Evolutionary conservation across 2,888 invertebrate genomes (phyloP), one percentile per base, ranked within the genome.

Genomic region (Apamea epomidion): DNA sequence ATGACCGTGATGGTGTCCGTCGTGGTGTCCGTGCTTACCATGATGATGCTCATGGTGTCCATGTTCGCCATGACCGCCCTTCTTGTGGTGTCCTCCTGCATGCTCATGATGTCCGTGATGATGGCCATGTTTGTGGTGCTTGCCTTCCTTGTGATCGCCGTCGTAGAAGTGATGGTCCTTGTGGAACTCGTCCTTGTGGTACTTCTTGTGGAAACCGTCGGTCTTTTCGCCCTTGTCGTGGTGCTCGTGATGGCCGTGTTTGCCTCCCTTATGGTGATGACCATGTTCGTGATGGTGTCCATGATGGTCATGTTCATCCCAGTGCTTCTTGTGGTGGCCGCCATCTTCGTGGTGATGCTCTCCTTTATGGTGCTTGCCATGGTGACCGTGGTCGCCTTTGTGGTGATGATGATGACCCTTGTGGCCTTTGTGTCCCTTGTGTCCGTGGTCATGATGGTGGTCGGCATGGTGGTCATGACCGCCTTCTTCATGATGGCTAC

Each of bases 81-180:
- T 96, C 92, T 96, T 96, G 93, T 96, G 96, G 70, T 94, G 93
- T 51, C 94, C 96, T 76, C 93, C 96, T 8, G 96, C 90, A 72
- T 96, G 90, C 7, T 94, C 95, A 68, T 96, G 96, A 81, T 96
- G 96, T 70, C 95, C 96, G 84, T 96, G 95, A 83, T 96, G 96
- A 60, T 96, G 88, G 0, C 96, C 96, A 62, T 96, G 95, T 81
- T 96, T 96, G 87, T 96, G 96, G 70, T 96, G 96, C 88, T 96
- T 96, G 91, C 96, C 96, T 88, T 94, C 96, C 2, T 95, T 89
- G 79, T 96, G 96, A 83, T 96, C 95, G 88, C 94, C 96, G 88
- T 96, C 96, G 90, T 96, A 95, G 91, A 96, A 96, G 94, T 96
- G 95, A 85, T 96, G 96, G 85, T 96, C 96, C 91, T 96, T 96